These are phyloP conservation scores for Carposina sasakii DNA, from an alignment of 1,140 invertebrate genomes.

Conservation along the genomic window DNA sequence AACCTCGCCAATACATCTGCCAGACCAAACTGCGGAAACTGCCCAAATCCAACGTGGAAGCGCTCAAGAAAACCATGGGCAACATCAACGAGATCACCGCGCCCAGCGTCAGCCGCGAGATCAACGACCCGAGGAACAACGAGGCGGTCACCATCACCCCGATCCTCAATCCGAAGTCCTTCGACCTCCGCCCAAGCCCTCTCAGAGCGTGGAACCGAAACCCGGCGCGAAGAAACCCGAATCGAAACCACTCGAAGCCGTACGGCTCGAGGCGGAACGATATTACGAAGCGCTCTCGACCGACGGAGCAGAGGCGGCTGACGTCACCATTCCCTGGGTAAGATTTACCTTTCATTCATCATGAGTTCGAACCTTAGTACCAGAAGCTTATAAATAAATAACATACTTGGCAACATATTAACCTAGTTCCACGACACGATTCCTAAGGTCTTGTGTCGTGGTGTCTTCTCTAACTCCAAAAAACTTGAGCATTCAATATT, in stretches of 20 bases:
- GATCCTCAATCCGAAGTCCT: constrained; percentile 46
- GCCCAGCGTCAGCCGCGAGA: constrained; percentile 51
- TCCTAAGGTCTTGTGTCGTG: too few species aligned
- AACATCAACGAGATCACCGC: constrained; percentile 68
- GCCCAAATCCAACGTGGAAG: constrained; percentile 54
- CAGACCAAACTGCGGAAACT: constrained; percentile 72
- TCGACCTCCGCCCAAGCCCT: constrained; percentile 44
- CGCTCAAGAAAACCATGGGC: constrained; percentile 49
- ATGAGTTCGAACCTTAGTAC: background rate
- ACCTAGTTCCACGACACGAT: too few species aligned
- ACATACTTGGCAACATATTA: background rate
- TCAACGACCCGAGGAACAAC: constrained; percentile 49
- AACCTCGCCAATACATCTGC: constrained; percentile 78
- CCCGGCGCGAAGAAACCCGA: constrained; percentile 18
- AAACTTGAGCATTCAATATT: too few species aligned
- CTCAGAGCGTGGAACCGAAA: constrained; percentile 22
- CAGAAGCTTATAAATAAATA: background rate
- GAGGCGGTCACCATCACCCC: constrained; percentile 56
- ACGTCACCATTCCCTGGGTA: constrained; percentile 60
- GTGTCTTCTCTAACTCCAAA: too few species aligned
- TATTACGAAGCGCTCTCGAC: constrained; percentile 42
- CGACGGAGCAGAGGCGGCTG: constrained; percentile 34
- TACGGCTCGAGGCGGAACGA: constrained; percentile 41
- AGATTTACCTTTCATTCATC: constrained; percentile 10
- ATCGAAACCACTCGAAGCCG: constrained; percentile 26